Evolutionary conservation across 1,140 invertebrate genomes (phyloP).

Genomic region (Drosophila bocqueti): DNA sequence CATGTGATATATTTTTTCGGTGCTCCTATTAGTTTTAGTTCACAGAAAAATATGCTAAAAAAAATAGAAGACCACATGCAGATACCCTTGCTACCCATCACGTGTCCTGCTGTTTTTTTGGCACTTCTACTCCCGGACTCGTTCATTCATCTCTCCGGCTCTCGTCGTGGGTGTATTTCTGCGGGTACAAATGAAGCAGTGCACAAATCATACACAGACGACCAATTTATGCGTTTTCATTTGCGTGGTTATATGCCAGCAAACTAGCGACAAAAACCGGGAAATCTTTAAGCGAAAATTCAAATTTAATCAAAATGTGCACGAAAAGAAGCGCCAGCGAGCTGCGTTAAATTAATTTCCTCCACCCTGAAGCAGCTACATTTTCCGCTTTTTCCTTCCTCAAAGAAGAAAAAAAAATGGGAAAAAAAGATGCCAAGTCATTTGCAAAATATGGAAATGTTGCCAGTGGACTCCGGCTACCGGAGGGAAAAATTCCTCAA

Average conservation of each 20-base stretch:
- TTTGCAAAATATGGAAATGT: conserved; percentile 68
- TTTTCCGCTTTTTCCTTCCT: conserved; percentile 21
- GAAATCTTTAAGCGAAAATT: conserved; percentile 37
- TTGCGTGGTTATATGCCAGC: conserved; percentile 35
- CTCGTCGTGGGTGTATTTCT: background rate
- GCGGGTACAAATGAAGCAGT: conserved; percentile 51
- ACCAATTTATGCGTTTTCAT: conserved; percentile 71
- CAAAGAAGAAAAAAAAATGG: background rate
- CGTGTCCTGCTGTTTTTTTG: conserved; percentile 13
- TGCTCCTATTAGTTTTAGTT: background rate
- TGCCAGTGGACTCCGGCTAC: conserved; percentile 23
- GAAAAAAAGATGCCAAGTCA: conserved; percentile 50
- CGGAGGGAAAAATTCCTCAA: conserved; percentile 56
- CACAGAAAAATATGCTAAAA: background rate
- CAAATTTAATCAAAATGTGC: conserved; percentile 55
- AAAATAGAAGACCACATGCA: background rate
- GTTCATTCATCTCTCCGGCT: conserved; percentile 5
- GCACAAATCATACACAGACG: conserved; percentile 64
- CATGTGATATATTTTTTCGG: background rate
- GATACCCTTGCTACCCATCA: conserved; percentile 7
- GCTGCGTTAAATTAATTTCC: conserved; percentile 58
- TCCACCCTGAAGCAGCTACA: conserved; percentile 31
- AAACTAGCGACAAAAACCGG: conserved; percentile 16
- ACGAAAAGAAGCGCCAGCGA: conserved; percentile 3
- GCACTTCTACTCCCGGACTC: background rate